Conservation (phyloP, 2,113 vertebrate genomes). For the Varanus komodoensis region DNA sequence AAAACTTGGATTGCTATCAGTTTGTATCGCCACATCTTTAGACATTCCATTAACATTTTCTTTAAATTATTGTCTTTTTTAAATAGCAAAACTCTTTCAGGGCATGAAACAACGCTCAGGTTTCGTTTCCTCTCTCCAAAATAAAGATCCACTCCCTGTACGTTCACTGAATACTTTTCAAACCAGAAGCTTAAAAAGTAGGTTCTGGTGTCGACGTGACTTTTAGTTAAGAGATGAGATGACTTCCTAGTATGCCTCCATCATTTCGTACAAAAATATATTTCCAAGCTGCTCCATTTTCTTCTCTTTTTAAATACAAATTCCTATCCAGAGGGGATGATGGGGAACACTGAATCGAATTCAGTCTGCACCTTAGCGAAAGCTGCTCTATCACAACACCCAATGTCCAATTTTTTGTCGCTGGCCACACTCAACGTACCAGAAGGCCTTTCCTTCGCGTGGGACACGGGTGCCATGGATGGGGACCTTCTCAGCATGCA, state of each 20-base stretch:
- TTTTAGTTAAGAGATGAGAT: slow-evolving; percentile 30
- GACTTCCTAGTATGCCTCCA: slow-evolving; percentile 57
- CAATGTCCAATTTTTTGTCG: slow-evolving; percentile 13
- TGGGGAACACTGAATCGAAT: slow-evolving; percentile 53
- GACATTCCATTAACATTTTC: slow-evolving; percentile 40
- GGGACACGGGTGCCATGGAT: slow-evolving; percentile 27
- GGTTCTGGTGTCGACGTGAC: slow-evolving; percentile 48
- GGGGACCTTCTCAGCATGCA: too few relatives aligned
- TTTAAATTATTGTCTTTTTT: slow-evolving; percentile 43
- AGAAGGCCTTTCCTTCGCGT: slow-evolving; percentile 9
- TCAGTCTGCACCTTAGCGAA: slow-evolving; percentile 52
- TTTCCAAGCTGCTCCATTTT: slow-evolving; percentile 42
- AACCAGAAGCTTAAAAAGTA: slow-evolving; percentile 29
- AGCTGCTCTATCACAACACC: not conserved
- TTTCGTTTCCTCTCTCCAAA: not conserved
- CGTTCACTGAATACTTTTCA: slow-evolving; percentile 48
- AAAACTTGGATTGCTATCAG: slow-evolving; percentile 30
- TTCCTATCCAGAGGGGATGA: slow-evolving; percentile 57
- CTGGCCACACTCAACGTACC: slow-evolving; percentile 24
- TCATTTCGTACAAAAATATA: slow-evolving; percentile 59
- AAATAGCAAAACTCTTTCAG: slow-evolving; percentile 45
- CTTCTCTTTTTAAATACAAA: slow-evolving; percentile 27
- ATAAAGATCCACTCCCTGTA: slow-evolving; percentile 51
- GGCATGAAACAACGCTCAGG: slow-evolving; percentile 57
- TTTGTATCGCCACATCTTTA: slow-evolving; percentile 50